A percentile compares a stretch with the other conserved stretches of the same genome.
phyloP scores from a whole-genome alignment of 2,113 vertebrate species.

The Cochlearius cochlearius region DNA sequence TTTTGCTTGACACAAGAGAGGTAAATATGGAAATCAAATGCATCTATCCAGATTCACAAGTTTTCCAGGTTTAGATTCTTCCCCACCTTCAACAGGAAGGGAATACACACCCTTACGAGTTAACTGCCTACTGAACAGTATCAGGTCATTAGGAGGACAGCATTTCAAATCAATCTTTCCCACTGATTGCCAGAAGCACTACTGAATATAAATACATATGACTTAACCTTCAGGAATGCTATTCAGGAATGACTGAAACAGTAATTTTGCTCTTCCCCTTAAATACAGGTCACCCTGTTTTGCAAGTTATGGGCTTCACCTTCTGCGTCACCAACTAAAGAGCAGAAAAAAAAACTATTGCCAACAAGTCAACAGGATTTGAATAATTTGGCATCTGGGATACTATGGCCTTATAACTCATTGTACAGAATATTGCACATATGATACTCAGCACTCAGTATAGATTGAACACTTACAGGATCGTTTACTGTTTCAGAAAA shows the following conservation, averaged over 20 bases:
- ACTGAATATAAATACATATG: background rate
- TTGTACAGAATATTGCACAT: background rate
- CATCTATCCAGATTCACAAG: background rate
- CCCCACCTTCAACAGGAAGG: background rate
- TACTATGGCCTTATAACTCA: background rate
- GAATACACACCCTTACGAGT: background rate
- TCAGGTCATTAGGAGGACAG: background rate
- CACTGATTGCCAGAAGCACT: background rate
- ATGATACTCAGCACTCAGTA: background rate
- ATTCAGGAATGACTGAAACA: background rate
- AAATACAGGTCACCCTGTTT: background rate
- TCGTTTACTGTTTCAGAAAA: conserved; percentile 87
- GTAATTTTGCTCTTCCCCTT: background rate
- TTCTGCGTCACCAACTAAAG: background rate
- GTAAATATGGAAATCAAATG: background rate
- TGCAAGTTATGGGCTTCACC: background rate
- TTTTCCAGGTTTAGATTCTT: background rate
- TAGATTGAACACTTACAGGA: conserved; percentile 75
- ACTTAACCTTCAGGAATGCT: background rate
- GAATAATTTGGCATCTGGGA: background rate
- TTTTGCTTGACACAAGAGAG: background rate
- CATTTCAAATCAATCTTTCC: background rate
- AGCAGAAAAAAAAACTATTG: background rate
- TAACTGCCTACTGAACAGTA: background rate
- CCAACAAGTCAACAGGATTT: background rate